Evolutionary conservation across 2,113 vertebrate species (phyloP).

Genomic region (Gallinago undulata): DNA sequence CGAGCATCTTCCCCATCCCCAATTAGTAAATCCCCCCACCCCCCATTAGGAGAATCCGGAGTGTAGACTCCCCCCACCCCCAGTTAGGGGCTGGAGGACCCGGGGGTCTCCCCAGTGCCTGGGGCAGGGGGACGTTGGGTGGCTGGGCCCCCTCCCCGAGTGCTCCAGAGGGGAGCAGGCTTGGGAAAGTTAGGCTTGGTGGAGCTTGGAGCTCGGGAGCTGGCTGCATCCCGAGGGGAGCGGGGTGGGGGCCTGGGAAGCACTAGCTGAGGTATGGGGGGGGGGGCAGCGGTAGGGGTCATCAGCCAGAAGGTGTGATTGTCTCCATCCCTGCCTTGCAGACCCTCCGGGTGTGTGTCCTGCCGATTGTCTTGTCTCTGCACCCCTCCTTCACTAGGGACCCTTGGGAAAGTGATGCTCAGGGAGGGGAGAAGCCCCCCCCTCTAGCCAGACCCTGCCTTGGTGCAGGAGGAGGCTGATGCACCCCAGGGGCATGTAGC

Average conservation of each 20-base stretch:
- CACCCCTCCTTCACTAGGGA: neutral
- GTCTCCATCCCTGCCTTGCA: neutral
- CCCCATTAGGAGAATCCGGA: neutral
- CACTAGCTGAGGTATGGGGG: neutral
- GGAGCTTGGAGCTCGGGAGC: neutral
- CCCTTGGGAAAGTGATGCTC: neutral
- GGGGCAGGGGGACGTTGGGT: neutral
- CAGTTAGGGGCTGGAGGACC: neutral
- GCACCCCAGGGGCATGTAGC: neutral
- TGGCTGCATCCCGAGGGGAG: neutral
- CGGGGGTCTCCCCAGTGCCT: accelerated
- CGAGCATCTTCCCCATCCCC: neutral
- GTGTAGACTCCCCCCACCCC: accelerated
- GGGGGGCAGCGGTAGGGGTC: neutral
- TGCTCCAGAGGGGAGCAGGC: neutral
- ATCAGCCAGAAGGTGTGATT: neutral
- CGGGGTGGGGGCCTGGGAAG: neutral
- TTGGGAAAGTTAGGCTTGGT: neutral
- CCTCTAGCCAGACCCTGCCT: neutral
- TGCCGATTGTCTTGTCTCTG: neutral
- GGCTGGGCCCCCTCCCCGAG: neutral
- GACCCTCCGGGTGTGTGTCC: neutral
- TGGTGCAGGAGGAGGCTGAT: neutral
- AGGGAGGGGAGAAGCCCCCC: neutral
- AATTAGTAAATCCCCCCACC: too few relatives aligned